Conservation (phyloP, 53 echinoderm and acorn worm genomes). For the Apostichopus leukothele region DNA sequence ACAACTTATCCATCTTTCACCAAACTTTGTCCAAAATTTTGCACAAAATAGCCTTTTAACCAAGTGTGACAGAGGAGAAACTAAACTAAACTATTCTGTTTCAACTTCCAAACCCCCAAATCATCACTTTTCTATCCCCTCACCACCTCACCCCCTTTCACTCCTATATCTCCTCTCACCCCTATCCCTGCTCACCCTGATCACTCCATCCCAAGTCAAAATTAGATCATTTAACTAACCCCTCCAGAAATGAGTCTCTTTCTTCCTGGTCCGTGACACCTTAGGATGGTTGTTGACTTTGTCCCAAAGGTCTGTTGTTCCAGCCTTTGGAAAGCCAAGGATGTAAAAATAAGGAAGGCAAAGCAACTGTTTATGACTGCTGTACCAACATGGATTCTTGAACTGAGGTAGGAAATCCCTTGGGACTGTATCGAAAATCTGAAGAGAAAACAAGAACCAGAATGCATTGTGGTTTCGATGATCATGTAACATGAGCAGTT, state of each 20-base stretch:
- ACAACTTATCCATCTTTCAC: too few species aligned
- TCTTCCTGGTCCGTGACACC: neutral
- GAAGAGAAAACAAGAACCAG: neutral
- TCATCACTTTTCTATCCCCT: too few species aligned
- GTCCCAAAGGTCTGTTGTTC: slow-evolving; percentile 43
- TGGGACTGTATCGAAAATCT: slow-evolving; percentile 41
- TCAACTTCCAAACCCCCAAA: too few species aligned
- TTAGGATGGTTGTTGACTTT: slow-evolving; percentile 44
- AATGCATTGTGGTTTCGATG: too few species aligned
- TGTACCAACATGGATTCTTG: slow-evolving; percentile 37
- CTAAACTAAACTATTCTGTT: too few species aligned
- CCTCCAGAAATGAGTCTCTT: slow-evolving; percentile 40
- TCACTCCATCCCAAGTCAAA: too few species aligned
- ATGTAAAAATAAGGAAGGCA: slow-evolving; percentile 46
- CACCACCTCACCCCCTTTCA: too few species aligned
- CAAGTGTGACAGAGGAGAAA: too few species aligned
- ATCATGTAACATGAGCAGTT: too few species aligned
- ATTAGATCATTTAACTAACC: neutral
- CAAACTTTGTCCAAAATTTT: too few species aligned
- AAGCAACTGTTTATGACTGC: neutral
- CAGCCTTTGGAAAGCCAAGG: slow-evolving; percentile 42
- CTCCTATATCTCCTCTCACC: neutral
- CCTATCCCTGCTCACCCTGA: too few species aligned
- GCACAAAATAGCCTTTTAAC: too few species aligned
- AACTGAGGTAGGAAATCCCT: neutral